These are phyloP conservation scores for Acarapis woodi DNA, from an alignment of 1,140 invertebrate species.

Conservation along the genomic window DNA sequence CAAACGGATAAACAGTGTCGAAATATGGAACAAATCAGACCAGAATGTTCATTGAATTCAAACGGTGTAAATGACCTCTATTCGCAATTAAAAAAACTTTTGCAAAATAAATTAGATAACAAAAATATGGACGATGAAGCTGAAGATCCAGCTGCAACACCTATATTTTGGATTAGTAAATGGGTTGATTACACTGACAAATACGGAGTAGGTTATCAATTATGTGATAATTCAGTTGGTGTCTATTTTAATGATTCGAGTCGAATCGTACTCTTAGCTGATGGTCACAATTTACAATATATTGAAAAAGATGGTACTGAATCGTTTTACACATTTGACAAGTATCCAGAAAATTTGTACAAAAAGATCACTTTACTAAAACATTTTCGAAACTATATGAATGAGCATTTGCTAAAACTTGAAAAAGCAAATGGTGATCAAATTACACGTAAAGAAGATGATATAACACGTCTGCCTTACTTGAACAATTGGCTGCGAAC, in stretches of 20 bases:
- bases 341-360: constrained; percentile 43
- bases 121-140: constrained; percentile 54
- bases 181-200: constrained; percentile 41
- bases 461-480: constrained; percentile 65
- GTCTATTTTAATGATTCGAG: constrained; percentile 32
- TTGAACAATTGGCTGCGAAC: constrained; percentile 87
- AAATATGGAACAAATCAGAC: too few species aligned
- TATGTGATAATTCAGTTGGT: constrained; percentile 32
- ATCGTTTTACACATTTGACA: constrained; percentile 50
- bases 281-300: constrained; percentile 72
- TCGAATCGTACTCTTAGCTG: constrained; percentile 24
- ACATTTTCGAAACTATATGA: constrained; percentile 94
- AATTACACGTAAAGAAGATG: too few species aligned
- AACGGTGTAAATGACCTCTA: too few species aligned
- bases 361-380: constrained; percentile 90
- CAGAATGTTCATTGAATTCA: too few species aligned
- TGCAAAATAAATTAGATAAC: too few species aligned
- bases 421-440: constrained; percentile 43
- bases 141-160: constrained; percentile 66
- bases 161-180: constrained; percentile 65
- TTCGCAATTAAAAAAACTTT: too few species aligned
- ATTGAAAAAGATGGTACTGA: constrained; percentile 65
- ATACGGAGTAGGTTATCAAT: constrained; percentile 33
- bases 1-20: too few species aligned
- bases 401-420: constrained; percentile 81